Evolutionary conservation across 2,888 invertebrate genomes (phyloP), one percentile per base, ranked within the genome.

Genomic region (Pachydiplax longipennis): DNA sequence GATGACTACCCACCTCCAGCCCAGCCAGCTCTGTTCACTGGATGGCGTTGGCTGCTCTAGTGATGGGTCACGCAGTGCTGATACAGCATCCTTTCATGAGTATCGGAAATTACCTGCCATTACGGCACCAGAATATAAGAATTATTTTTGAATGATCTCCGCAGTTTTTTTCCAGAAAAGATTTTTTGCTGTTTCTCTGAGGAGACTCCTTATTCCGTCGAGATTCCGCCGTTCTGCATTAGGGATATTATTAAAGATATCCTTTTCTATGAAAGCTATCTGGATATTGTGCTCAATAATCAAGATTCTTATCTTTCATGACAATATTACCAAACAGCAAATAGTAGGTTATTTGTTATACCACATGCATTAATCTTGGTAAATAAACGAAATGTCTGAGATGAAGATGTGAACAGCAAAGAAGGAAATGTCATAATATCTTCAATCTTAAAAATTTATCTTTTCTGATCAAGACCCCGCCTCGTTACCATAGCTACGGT

Each of bases 61-160:
- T 65, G 87, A 87, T 37, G 87, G 87, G 87, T 87, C 87, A 87
- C 87, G 87, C 87, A 87, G 87, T 61, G 87, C 87, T 87, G 87
- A 87, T 87, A 87, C 83, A 58, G 87, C 87, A 87, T 87, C 87
- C 87, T 61, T 65, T 22, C 31, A 61, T 58, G 37, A 87, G 35
- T 37, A 37, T 87, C 65, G 87, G 61, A 87, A 65, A 87, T 87
- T 65, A 87, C 37, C 58, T 37, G 87, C 87, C 61, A 87, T 65
- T 35, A 48, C 87, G n/a, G 31, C 37, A 22, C 53, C 35, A 35
- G 25, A 0, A n/a, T 44, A 31, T 83, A 25, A 12, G n/a, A 83
- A 25, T 13, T n/a, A 35, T 53, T 58, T 8, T 83, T 82, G 18
- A 31, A 58, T 61, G 58, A 31, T 35, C 22, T 4, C 5, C 12